Evolutionary conservation across 2,113 vertebrate species (phyloP).

Genomic region (Xyliphius kryptos): DNA sequence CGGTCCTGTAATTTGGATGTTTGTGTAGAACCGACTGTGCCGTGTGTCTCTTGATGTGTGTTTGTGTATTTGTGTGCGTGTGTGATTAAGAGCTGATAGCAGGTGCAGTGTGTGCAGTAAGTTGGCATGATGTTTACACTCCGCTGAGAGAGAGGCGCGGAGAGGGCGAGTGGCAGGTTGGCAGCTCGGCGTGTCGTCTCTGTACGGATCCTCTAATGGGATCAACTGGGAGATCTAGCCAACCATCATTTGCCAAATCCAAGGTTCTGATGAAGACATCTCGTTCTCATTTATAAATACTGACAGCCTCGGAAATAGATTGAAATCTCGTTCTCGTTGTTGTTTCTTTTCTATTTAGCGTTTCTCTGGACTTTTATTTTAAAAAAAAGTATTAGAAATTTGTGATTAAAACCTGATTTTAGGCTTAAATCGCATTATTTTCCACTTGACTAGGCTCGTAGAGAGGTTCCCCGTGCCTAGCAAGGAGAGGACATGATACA

Average conservation of each 20-base stretch:
- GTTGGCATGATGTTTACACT: conserved; percentile 48
- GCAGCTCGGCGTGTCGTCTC: conserved; percentile 88
- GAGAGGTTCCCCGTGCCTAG: too few relatives aligned
- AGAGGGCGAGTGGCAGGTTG: conserved; percentile 86
- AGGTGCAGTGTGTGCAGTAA: conserved; percentile 16
- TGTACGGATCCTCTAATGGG: conserved; percentile 89
- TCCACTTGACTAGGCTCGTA: too few relatives aligned
- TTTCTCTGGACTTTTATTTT: too few relatives aligned
- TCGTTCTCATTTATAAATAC: conserved; percentile 92
- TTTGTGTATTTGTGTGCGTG: conserved; percentile 20
- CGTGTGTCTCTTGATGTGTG: conserved; percentile 52
- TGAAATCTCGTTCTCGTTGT: too few relatives aligned
- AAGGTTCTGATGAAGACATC: conserved; percentile 82
- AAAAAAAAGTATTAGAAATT: too few relatives aligned
- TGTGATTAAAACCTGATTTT: too few relatives aligned
- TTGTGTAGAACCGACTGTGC: conserved; percentile 21
- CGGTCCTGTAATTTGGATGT: conserved; percentile 15
- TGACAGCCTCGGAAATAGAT: conserved; percentile 57
- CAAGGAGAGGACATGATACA: too few relatives aligned
- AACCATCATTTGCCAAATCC: conserved; percentile 66
- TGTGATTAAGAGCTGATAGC: conserved; percentile 47
- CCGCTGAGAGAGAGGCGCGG: conserved; percentile 88
- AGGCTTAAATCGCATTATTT: too few relatives aligned
- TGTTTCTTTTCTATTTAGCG: too few relatives aligned
- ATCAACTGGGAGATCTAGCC: conserved; percentile 77